Base-by-base conservation (phyloP, 1,140 invertebrate species). In the Babylonia areolata region DNA sequence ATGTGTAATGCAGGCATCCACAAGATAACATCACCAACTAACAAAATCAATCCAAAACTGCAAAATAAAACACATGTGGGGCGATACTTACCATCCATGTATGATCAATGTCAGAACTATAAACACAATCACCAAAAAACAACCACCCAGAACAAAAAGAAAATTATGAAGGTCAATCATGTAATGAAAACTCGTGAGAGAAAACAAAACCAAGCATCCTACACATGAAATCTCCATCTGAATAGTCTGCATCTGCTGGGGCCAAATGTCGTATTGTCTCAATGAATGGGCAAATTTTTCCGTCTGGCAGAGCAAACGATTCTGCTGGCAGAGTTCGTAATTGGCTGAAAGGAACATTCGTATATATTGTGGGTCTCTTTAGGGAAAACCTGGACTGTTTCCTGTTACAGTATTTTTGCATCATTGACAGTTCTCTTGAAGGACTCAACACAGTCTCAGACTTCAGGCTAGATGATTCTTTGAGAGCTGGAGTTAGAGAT, bases 161-260 rank as follows among this genome's bases (percentile, higher is more conserved):
- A 51, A 0, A 51, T 3, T 2, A 51, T 51, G 46, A 51, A 51
- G 46, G 46, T 51, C 46, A 51, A 51, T 51, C 46, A 17, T 51
- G 46, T 51, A 51, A 51, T 2, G 17, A 64, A 64, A 64, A 64
- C 23, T 5, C 58, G 28, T 23, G 28, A 23, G 15, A 64, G 58
- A 11, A 64, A 64, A 64, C 58, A 64, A 64, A 64, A 64, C 15
- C 58, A 64, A 28, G 46, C 6, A 64, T 64, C 78, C 46, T 80
- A 80, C 78, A 54, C 42, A 80, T 12, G 42, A 80, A 80, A 80
- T 80, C 78, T 5, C 78, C 78, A 54, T 54, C 42, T 31, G 78
- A 80, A 39, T 80, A 80, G 20, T 2, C 28, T n/a, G 42, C 78
- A 54, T 80, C 78, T 39, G 28, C 28, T 28, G 42, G 46, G 23